phyloP scores from a whole-genome alignment of 2,888 invertebrate genomes.

The Apoda limacodes region DNA sequence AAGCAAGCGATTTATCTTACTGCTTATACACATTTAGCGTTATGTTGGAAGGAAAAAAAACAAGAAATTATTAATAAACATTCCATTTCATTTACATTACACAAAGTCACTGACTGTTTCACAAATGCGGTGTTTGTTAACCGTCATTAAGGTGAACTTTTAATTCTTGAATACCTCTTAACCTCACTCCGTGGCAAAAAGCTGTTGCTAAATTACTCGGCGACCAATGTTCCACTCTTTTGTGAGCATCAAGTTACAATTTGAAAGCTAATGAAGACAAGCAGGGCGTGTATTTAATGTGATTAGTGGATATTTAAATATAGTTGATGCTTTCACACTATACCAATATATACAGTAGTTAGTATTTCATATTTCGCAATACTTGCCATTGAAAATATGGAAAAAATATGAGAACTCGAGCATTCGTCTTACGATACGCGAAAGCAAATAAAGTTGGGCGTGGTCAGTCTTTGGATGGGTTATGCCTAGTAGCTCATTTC shows the following conservation, averaged over 20 bases:
- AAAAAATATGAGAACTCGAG: too few relatives aligned
- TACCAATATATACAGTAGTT: constrained; percentile 1
- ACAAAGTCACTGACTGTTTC: constrained; percentile 23
- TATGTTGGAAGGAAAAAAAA: neutral
- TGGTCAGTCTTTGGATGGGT: too few relatives aligned
- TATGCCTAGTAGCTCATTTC: too few relatives aligned
- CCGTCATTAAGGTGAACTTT: constrained; percentile 25
- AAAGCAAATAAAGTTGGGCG: too few relatives aligned
- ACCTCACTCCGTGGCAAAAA: constrained; percentile 34
- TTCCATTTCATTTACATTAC: constrained; percentile 21
- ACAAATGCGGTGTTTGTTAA: constrained; percentile 22
- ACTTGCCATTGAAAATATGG: too few relatives aligned
- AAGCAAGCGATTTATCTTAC: constrained; percentile 1
- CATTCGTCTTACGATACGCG: too few relatives aligned
- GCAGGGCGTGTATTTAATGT: constrained; percentile 17
- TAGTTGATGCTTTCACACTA: constrained; percentile 9
- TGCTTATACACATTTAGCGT: neutral
- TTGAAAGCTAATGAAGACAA: constrained; percentile 3
- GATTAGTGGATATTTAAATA: constrained; percentile 25
- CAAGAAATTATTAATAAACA: constrained; percentile 6
- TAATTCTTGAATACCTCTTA: constrained; percentile 26
- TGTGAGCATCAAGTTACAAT: constrained; percentile 28
- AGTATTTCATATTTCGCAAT: constrained; percentile 6
- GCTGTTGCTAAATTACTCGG: constrained; percentile 34
- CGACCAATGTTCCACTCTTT: constrained; percentile 45